Base-by-base conservation (phyloP, 2,797 vertebrate species). In the Babyrousa celebensis region DNA sequence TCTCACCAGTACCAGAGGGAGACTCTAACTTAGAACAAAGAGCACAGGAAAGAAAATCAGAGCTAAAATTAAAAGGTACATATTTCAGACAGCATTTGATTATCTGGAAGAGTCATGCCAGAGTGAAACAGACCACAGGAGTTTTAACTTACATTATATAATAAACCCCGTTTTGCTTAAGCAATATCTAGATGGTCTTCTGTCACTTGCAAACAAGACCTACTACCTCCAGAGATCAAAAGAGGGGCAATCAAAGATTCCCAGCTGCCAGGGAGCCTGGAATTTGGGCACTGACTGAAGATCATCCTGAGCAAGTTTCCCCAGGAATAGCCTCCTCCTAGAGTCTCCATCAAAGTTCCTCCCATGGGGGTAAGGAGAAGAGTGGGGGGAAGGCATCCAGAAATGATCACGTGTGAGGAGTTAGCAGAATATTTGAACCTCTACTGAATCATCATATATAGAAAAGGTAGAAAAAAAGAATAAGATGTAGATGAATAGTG, bases 101-200 rank as follows among this genome's bases (percentile, higher is more conserved):
- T 48, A 89, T 91, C 21, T 78, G 15, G 12, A 83, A 70, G 27
- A 71, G 43, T 1, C 11, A 40, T 12, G 18, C 18, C 79, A n/a
- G 15, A 62, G 7, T 29, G 12, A 77, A 85, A 87, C 27, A 94
- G 32, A 36, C 54, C 56, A 36, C 3, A 63, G 54, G 36, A 70
- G 54, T 43, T 86, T 91, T 83, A 32, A 48, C 8, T 65, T 67
- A 32, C 29, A 43, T 74, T 56, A 71, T n/a, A 8, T 12, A 71
- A 77, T 60, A 83, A 62, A 65, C 36, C 16, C 20, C 9, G 43
- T 74, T 79, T 79, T 70, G 43, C 48, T 54, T 90, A 72, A 74
- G 74, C 29, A 93, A 25, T 96, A 74, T 82, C 75, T 82, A 83
- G 23, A 75, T 91, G 21, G 20, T 27, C 67, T 56, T 77, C 56